phyloP scores from a whole-genome alignment of 2,888 invertebrate species.

The Lepidocyrtoides sp. region DNA sequence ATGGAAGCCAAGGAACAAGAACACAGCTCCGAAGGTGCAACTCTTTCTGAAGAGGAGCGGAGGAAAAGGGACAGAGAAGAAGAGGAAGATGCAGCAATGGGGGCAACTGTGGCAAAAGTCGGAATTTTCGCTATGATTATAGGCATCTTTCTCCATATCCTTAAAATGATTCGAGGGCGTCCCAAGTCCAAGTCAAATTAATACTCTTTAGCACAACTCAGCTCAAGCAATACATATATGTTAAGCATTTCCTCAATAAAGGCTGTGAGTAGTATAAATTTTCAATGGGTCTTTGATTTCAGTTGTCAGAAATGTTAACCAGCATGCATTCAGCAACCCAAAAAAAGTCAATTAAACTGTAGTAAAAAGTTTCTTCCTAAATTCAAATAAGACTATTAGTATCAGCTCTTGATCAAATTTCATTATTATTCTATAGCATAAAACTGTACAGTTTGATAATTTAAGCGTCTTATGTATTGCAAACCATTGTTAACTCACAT shows the following conservation, averaged over 20 bases:
- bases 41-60: neutral
- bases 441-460: too few relatives aligned
- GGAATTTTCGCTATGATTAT: conserved; percentile 78
- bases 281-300: too few relatives aligned
- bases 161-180: conserved; percentile 51
- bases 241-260: neutral
- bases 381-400: too few relatives aligned
- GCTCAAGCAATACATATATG: neutral
- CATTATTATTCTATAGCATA: too few relatives aligned
- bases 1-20: conserved; percentile 50
- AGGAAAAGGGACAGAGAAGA: conserved; percentile 63
- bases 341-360: too few relatives aligned
- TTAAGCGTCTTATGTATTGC: too few relatives aligned
- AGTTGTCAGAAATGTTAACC: too few relatives aligned
- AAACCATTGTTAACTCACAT: too few relatives aligned
- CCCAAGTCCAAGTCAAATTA: conserved; percentile 63
- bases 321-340: neutral
- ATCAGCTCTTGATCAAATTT: too few relatives aligned
- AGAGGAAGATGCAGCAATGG: conserved; percentile 74
- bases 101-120: conserved; percentile 75
- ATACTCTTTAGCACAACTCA: neutral
- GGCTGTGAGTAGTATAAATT: too few relatives aligned
- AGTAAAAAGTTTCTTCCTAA: too few relatives aligned
- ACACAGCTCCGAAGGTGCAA: neutral
- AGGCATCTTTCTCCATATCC: conserved; percentile 64